Percentiles rank a stretch among this genome's conserved stretches.
Conservation (phyloP, 2,797 vertebrate genomes). For the Nannoperca australis region DNA sequence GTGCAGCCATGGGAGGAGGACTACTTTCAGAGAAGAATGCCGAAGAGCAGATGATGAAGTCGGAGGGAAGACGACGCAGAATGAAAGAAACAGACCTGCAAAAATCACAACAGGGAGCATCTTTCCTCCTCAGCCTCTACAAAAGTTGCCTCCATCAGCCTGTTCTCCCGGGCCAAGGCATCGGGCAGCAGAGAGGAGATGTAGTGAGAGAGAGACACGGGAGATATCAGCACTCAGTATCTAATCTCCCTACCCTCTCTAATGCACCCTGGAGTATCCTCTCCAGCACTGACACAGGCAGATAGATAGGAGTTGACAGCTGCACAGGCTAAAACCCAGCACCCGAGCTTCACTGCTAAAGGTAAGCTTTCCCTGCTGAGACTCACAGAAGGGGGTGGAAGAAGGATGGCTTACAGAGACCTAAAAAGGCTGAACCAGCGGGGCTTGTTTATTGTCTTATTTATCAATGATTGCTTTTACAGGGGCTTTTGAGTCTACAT, state of each 20-base stretch:
- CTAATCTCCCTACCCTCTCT: slow-evolving; percentile 78
- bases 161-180: slow-evolving; percentile 63
- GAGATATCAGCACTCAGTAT: slow-evolving; percentile 77
- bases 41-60: slow-evolving; percentile 42
- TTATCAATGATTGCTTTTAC: slow-evolving; percentile 19
- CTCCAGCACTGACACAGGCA: slow-evolving; percentile 57
- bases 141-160: slow-evolving; percentile 62
- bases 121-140: slow-evolving; percentile 63
- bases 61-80: slow-evolving; percentile 28
- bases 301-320: slow-evolving; percentile 65
- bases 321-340: slow-evolving; percentile 55
- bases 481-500: background rate
- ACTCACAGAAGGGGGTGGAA: background rate
- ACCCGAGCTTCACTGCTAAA: slow-evolving; percentile 52
- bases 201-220: slow-evolving; percentile 40
- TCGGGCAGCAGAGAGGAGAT: slow-evolving; percentile 43
- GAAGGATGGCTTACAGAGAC: background rate
- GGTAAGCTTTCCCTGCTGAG: slow-evolving; percentile 43
- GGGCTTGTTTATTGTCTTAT: slow-evolving; percentile 20
- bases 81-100: slow-evolving; percentile 58
- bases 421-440: slow-evolving; percentile 28
- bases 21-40: slow-evolving; percentile 37
- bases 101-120: slow-evolving; percentile 68
- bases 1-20: slow-evolving; percentile 37
- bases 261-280: slow-evolving; percentile 75